Conservation (phyloP, 2,797 vertebrate species). For the Amblyopsis hoosieri region DNA sequence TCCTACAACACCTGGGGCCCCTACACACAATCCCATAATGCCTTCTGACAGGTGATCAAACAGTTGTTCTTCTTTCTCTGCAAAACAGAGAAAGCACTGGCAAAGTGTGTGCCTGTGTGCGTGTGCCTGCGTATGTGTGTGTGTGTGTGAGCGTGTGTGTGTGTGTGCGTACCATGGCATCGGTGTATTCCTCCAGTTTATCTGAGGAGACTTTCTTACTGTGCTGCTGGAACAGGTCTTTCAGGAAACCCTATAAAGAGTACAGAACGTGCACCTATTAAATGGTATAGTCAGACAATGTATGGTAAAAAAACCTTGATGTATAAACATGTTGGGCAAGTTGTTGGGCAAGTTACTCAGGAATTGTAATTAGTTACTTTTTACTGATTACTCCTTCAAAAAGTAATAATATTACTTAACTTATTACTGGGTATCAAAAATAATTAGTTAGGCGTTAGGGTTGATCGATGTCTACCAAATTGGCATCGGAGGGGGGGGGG, state of each 20-base stretch:
- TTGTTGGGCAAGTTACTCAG: too few species aligned
- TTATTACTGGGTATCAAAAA: too few species aligned
- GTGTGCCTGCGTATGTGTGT: not conserved
- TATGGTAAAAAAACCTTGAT: not conserved
- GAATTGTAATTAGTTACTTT: too few species aligned
- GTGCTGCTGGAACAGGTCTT: slow-evolving; percentile 88
- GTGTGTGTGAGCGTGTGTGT: not conserved
- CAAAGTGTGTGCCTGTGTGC: too few species aligned
- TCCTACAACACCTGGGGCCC: slow-evolving; percentile 10
- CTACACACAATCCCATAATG: not conserved
- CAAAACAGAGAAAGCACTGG: too few species aligned
- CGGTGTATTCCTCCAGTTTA: slow-evolving; percentile 91
- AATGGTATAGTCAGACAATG: not conserved
- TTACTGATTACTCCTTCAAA: too few species aligned
- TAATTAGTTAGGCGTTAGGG: too few species aligned
- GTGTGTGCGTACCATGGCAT: slow-evolving; percentile 83
- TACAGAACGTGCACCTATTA: not conserved
- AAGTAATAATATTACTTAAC: too few species aligned
- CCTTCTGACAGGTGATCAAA: not conserved
- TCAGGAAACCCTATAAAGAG: slow-evolving; percentile 84
- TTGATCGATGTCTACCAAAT: too few species aligned
- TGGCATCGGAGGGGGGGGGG: too few species aligned
- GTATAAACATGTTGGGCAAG: too few species aligned
- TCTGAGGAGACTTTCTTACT: slow-evolving; percentile 77
- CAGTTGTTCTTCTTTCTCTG: too few species aligned